A percentile compares a stretch with the other conserved stretches of the same genome.
Conservation (phyloP, 2,113 vertebrate genomes). For the Oenanthe melanoleuca region DNA sequence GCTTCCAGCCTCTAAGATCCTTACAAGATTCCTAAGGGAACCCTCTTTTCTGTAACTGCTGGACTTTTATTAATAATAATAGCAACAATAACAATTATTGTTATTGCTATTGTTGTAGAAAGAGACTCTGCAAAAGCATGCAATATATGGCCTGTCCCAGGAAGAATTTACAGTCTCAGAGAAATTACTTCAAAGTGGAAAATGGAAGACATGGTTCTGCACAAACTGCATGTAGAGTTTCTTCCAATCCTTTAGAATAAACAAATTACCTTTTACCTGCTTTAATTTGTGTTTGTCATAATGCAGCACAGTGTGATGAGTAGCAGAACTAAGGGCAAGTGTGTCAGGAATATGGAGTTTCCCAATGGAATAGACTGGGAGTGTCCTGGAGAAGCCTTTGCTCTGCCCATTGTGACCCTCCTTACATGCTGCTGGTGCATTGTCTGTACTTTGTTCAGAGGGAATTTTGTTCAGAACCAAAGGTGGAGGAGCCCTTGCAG, state of each 20-base stretch:
- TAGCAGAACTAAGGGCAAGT: neutral
- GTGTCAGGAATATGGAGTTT: neutral
- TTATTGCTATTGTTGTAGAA: neutral
- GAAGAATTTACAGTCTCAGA: neutral
- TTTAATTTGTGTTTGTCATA: neutral
- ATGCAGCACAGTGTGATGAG: neutral
- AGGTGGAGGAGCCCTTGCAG: neutral
- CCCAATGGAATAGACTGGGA: neutral
- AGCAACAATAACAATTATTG: neutral
- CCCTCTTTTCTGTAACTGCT: neutral
- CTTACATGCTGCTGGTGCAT: rapidly evolving
- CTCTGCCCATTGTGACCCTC: neutral
- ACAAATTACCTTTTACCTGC: neutral
- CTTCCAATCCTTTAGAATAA: neutral
- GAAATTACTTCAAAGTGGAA: neutral
- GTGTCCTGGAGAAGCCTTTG: neutral
- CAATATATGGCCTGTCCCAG: neutral
- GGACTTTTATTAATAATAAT: constrained; percentile 16
- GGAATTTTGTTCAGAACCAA: neutral
- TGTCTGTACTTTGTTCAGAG: neutral
- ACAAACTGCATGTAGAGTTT: neutral
- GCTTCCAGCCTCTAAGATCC: neutral
- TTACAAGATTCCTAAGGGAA: neutral
- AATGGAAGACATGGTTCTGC: neutral
- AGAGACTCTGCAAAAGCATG: neutral